Evolutionary conservation across 2,888 invertebrate species (phyloP).

Genomic region (Lycophotia porphyrea): DNA sequence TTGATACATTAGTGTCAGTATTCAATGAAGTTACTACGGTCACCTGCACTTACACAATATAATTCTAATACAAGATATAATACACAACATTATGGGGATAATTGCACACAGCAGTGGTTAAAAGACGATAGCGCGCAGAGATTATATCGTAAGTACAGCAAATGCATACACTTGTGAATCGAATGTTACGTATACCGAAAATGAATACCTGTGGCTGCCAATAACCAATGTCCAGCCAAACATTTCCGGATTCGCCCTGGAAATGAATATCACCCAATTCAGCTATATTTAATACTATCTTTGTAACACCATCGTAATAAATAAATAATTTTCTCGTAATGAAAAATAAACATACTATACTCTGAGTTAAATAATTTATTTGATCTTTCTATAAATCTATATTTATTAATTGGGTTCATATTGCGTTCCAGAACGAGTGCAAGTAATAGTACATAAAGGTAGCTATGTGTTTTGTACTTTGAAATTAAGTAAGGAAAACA

Average conservation of each 20-base stretch:
- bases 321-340: conserved; percentile 85
- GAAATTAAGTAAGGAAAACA: conserved; percentile 84
- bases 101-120: conserved; percentile 87
- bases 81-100: conserved; percentile 84
- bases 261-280: conserved; percentile 77
- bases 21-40: conserved; percentile 82
- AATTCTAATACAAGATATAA: conserved; percentile 87
- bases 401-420: conserved; percentile 74
- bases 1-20: conserved; percentile 86
- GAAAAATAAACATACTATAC: conserved; percentile 83
- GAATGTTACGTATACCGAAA: conserved; percentile 69
- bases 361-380: conserved; percentile 85
- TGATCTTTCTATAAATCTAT: conserved; percentile 83
- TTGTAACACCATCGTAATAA: conserved; percentile 77
- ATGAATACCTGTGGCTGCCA: conserved; percentile 47
- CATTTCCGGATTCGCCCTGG: conserved; percentile 68
- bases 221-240: conserved; percentile 48
- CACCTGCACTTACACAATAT: conserved; percentile 78
- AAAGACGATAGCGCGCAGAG: conserved; percentile 80
- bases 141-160: conserved; percentile 81
- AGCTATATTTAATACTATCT: conserved; percentile 81
- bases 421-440: conserved; percentile 79
- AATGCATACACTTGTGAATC: conserved; percentile 68
- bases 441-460: conserved; percentile 77
- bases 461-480: conserved; percentile 88